Percentiles rank a stretch among this genome's conserved stretches.
These are phyloP conservation scores for Vollenhovia emeryi DNA, from an alignment of 1,140 invertebrate species.

Conservation along the genomic window DNA sequence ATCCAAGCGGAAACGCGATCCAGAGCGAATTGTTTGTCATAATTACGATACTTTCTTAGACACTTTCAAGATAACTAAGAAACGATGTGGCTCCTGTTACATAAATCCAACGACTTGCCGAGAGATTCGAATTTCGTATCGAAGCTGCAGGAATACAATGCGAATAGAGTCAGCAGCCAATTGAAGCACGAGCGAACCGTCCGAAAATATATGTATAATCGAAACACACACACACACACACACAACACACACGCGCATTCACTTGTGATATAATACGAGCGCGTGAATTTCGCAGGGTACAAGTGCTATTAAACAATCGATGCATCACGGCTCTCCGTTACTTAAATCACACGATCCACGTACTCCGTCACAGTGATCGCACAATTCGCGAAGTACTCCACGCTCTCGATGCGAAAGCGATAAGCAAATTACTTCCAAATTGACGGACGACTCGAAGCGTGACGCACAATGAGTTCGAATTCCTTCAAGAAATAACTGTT, in stretches of 20 bases:
- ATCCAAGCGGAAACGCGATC: neutral
- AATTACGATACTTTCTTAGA: neutral
- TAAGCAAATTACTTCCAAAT: neutral
- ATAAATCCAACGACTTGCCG: neutral
- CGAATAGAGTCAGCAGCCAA: neutral
- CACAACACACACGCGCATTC: neutral
- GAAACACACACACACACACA: neutral
- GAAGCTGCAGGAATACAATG: neutral
- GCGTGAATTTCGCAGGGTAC: neutral
- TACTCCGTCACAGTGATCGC: neutral
- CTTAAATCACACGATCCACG: neutral
- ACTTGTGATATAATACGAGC: neutral
- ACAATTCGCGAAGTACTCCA: neutral
- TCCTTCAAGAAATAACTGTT: neutral
- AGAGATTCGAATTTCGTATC: neutral
- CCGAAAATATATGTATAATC: neutral
- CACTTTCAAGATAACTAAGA: neutral
- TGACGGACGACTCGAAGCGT: neutral
- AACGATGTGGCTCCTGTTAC: neutral
- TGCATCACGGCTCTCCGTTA: neutral
- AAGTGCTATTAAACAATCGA: neutral
- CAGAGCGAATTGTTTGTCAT: neutral
- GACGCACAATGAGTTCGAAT: neutral
- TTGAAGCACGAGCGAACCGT: neutral
- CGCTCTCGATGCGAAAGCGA: neutral